phyloP scores from a whole-genome alignment of 2,113 vertebrate species.

The Burhinus bistriatus region DNA sequence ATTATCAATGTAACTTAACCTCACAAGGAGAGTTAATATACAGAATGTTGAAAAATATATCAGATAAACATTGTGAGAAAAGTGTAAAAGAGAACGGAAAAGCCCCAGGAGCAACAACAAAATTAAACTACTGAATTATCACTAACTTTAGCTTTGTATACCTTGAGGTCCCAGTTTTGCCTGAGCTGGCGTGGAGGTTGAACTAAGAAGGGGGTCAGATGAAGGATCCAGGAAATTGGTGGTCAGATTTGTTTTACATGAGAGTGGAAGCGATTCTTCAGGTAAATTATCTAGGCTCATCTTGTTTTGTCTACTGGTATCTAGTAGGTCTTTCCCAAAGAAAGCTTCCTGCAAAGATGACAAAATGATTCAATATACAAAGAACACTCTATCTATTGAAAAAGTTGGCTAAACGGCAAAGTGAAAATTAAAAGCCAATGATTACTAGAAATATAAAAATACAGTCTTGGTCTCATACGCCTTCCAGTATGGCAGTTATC shows the following conservation, averaged over 20 bases:
- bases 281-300: constrained; percentile 78
- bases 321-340: constrained; percentile 92
- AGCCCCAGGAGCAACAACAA: neutral
- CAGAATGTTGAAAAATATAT: neutral
- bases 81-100: neutral
- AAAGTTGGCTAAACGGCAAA: neutral
- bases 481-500: neutral
- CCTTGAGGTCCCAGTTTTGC: constrained; percentile 81
- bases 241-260: constrained; percentile 72
- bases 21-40: neutral
- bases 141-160: constrained; percentile 63
- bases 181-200: constrained; percentile 73
- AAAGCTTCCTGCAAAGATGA: constrained; percentile 87
- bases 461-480: neutral
- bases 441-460: neutral
- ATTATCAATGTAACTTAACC: neutral
- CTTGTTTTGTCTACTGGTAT: constrained; percentile 83
- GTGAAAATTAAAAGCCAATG: neutral
- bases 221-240: constrained; percentile 76
- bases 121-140: neutral
- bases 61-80: neutral
- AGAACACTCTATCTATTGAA: neutral
- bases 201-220: constrained; percentile 80
- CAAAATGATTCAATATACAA: neutral
- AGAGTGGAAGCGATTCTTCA: constrained; percentile 79